phyloP scores from a whole-genome alignment of 1,140 invertebrate species.

The Macrosteles quadrilineatus region DNA sequence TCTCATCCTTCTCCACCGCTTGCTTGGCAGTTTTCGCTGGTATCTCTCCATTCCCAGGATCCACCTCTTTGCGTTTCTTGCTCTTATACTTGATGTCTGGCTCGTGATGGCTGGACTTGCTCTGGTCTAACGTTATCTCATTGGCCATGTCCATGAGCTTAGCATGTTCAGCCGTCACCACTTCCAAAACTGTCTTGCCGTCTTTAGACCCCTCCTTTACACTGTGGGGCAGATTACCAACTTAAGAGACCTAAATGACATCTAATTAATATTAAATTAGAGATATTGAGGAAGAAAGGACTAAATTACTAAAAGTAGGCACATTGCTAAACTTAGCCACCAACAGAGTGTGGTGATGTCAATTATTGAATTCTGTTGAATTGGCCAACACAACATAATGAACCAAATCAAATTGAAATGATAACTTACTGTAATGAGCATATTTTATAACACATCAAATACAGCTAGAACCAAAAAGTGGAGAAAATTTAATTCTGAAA shows the following conservation, averaged over 20 bases:
- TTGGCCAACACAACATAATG: too few species aligned
- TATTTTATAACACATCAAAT: too few species aligned
- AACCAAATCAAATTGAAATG: too few species aligned
- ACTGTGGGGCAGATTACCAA: constrained; percentile 45
- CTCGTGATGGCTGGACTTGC: constrained; percentile 49
- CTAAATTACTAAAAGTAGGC: too few species aligned
- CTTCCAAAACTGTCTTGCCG: constrained; percentile 59
- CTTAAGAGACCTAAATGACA: background rate
- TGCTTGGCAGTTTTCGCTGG: constrained; percentile 49
- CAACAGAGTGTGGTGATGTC: too few species aligned
- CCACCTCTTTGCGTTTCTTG: constrained; percentile 39
- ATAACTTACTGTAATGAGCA: too few species aligned
- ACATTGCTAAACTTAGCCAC: too few species aligned
- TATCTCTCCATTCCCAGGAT: constrained; percentile 45
- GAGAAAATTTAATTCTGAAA: too few species aligned
- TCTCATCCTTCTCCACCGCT: constrained; percentile 40
- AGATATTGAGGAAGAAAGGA: too few species aligned
- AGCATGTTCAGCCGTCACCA: constrained; percentile 68
- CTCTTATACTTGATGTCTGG: constrained; percentile 21
- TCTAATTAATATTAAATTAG: constrained; percentile 5
- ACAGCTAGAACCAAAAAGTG: too few species aligned
- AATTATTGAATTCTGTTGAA: too few species aligned
- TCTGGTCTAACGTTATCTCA: constrained; percentile 52
- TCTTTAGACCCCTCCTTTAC: constrained; percentile 64
- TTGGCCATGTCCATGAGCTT: constrained; percentile 69